Evolutionary conservation across 2,113 vertebrate species (phyloP), one percentile per base, ranked within the genome.

Genomic region (Parotia lawesii): DNA sequence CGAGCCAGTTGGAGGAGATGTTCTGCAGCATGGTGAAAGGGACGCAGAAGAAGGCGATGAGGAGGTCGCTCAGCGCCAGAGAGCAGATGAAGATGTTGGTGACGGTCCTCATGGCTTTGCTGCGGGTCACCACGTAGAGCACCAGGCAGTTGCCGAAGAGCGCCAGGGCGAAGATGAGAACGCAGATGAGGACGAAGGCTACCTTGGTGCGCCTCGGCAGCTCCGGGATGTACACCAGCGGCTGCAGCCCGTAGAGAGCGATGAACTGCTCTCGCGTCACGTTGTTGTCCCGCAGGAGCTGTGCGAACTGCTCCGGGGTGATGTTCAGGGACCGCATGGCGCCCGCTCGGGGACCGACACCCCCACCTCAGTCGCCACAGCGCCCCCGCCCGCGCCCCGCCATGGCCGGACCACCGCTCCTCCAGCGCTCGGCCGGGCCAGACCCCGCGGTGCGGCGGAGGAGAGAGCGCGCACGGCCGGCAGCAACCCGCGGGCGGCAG

Each of bases 1-100:
- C 98, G 3, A 97, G 89, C 98, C 98, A 98, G 94, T 96, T 95
- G 79, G 97, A 96, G 13, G 94, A 98, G 89, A 98, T 91, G 93
- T 98, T 98, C 94, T 98, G 98, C 22, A 98, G 93, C 97, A 97
- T 86, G 28, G 98, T 98, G 89, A 98, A 97, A 3, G 98, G 98
- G 51, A 98, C 96, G 82, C 98, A 98, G 96, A 98, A 98, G 90
- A 98, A 97, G 66, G 97, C 94, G 92, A 98, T 97, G 80, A 98
- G 97, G 37, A 98, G 93, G 87, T 98, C 98, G 87, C 98, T 98
- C 81, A 98, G 96, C 5, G 97, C 98, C 96, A 98, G 72, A 18
- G 98, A 98, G 76, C 98, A 97, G 95, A 98, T 98, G 92, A 98
- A 98, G 90, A 98, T 96, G 93, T 98, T 98, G 71, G 98, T 97